Evolutionary conservation across 2,797 vertebrate species (phyloP), one percentile per base, ranked within the genome.

Genomic region (Microctenopoma steveboyesi): DNA sequence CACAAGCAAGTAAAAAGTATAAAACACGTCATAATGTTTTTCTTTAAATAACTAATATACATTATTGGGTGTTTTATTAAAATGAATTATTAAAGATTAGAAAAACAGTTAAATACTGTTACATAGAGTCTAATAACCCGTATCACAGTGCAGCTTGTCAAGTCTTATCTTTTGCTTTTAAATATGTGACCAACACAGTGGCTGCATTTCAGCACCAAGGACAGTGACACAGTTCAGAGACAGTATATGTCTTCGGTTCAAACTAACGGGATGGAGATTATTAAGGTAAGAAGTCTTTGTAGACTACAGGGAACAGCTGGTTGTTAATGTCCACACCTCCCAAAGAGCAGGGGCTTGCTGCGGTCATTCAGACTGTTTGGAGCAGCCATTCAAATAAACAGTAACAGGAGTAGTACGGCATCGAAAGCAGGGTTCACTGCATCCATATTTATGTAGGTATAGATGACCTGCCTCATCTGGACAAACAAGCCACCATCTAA

Each of bases 171-270:
- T 46, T 33, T 30, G 0, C 16, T 51, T 46, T 28, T 60, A 50
- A 64, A n/a, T 60, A 60, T 51, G 27, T 33, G 39, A 52, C 15
- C 9, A n/a, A 13, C 5, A 22, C n/a, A 61, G 27, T 64, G 39
- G 50, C 64, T 63, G 45, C n/a, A 1, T 55, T 85, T 88, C 82
- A 89, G 86, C 66, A 85, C 87, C 83, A 63, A 0, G 84, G 86
- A 86, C 79, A 89, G 84, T 66, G 35, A 65, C 60, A 30, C 56
- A 43, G 2, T 33, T 3, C 9, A 8, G 25, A 22, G 4, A 0
- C 45, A 46, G 27, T 35, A 35, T 35, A 35, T 4, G 9, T 1
- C 18, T 40, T 5, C 15, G 33, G 14, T 4, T 42, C 14, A 42
- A 42, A 14, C 12, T 4, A 42, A 8, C 7, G 40, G 13, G 12